A percentile compares a stretch with the other conserved stretches of the same genome.
These are phyloP conservation scores for Myotis myotis DNA, from an alignment of 2,797 vertebrate species.

Conservation along the genomic window DNA sequence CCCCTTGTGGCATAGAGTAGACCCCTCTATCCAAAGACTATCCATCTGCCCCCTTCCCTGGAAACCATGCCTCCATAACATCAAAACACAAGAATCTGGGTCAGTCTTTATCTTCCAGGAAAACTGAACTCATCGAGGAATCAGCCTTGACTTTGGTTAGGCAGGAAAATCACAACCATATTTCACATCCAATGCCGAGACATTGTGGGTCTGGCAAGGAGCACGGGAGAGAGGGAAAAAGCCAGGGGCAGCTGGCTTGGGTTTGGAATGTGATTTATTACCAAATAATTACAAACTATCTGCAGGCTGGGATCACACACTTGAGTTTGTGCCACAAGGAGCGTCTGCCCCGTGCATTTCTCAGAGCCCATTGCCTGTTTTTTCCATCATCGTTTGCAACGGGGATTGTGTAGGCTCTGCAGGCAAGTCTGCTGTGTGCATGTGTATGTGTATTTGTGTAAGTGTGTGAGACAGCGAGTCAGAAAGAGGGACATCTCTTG, in stretches of 20 bases:
- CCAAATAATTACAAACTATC: constrained; percentile 71
- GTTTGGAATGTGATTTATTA: constrained; percentile 66
- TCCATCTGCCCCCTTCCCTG: background rate
- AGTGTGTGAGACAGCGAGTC: background rate
- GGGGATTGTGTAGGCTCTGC: background rate
- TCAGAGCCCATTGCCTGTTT: constrained; percentile 55
- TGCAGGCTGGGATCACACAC: constrained; percentile 43
- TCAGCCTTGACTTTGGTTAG: constrained; percentile 57
- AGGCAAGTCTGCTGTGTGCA: background rate
- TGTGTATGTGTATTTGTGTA: no score
- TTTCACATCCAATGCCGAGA: constrained; percentile 53
- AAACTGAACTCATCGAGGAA: constrained; percentile 66
- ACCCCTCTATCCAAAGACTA: background rate
- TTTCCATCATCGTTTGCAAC: constrained; percentile 11
- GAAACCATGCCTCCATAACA: constrained; percentile 45
- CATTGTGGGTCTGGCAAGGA: constrained; percentile 52
- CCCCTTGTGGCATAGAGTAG: background rate
- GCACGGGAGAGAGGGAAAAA: background rate
- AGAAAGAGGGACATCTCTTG: background rate
- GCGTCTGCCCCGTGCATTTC: constrained; percentile 13
- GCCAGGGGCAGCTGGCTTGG: constrained; percentile 37
- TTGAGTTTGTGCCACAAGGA: constrained; percentile 55
- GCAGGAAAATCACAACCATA: constrained; percentile 67
- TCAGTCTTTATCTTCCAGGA: constrained; percentile 64
- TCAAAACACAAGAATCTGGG: constrained; percentile 66